Percentiles rank a stretch among this genome's conserved stretches.
phyloP scores from a whole-genome alignment of 2,888 invertebrate species.

The Leptothorax acervorum region DNA sequence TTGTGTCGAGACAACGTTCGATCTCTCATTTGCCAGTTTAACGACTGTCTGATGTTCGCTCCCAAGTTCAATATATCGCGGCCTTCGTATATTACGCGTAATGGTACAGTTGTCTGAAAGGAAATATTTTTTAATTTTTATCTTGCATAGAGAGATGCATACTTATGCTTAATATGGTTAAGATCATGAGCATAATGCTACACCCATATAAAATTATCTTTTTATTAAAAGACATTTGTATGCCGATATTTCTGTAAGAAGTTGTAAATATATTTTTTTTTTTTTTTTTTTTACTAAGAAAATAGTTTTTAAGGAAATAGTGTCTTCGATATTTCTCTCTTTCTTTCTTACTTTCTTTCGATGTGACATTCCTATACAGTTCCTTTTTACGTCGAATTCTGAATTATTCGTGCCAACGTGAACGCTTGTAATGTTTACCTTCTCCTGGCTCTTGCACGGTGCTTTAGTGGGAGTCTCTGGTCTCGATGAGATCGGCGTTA shows the following conservation, averaged over 20 bases:
- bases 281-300: neutral
- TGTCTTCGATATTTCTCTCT: neutral
- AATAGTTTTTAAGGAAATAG: neutral
- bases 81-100: constrained; percentile 86
- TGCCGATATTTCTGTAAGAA: neutral
- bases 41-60: constrained; percentile 86
- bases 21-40: constrained; percentile 87
- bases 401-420: neutral
- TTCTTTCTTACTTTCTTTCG: neutral
- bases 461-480: constrained; percentile 66
- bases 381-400: neutral
- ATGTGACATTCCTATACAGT: neutral
- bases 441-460: constrained; percentile 33
- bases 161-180: neutral
- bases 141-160: neutral
- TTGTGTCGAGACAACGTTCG: constrained; percentile 87
- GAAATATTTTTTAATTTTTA: neutral
- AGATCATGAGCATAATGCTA: neutral
- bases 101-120: constrained; percentile 49
- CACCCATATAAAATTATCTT: neutral
- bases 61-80: constrained; percentile 88
- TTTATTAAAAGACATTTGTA: neutral
- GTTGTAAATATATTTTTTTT: neutral
- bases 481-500: constrained; percentile 69
- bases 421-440: constrained; percentile 48